Percentiles rank a stretch among this genome's conserved stretches.
Conservation (phyloP, 2,797 vertebrate species). For the Florisuga fusca region DNA sequence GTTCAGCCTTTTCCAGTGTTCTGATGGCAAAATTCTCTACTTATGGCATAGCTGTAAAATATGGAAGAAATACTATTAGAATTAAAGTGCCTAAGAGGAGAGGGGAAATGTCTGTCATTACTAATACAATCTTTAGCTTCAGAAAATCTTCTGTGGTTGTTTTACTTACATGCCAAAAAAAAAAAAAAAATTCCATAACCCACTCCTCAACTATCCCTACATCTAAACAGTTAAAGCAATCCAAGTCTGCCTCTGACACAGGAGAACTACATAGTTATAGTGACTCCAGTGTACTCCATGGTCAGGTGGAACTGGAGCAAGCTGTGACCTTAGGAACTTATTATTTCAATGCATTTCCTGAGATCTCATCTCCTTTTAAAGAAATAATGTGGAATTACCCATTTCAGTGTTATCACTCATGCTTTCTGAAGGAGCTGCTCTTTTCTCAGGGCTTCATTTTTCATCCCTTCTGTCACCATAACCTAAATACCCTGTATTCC, state of each 20-base stretch:
- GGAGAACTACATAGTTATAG: background rate
- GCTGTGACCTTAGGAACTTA: background rate
- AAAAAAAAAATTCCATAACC: background rate
- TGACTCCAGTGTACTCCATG: background rate
- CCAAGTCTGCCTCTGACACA: background rate
- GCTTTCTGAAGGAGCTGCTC: conserved; percentile 39
- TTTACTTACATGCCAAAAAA: background rate
- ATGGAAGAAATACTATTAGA: background rate
- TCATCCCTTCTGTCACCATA: conserved; percentile 45
- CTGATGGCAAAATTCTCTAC: background rate
- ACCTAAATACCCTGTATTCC: conserved; percentile 40
- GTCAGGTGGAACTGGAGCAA: background rate
- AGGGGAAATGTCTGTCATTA: background rate
- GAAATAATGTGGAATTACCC: background rate
- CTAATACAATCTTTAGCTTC: background rate
- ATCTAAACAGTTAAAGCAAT: background rate
- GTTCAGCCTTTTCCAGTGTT: background rate
- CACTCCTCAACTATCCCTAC: background rate
- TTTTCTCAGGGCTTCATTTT: conserved; percentile 51
- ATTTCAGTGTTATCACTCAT: background rate
- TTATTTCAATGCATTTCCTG: conserved; percentile 25
- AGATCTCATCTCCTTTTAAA: conserved; percentile 28
- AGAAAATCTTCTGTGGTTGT: background rate
- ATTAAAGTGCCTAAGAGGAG: background rate
- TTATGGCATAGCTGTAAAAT: background rate